A percentile compares a stretch with the other conserved stretches of the same genome.
phyloP scores from a whole-genome alignment of 37 sponge, comb jelly and placozoan genomes.

The Crambe crambe region DNA sequence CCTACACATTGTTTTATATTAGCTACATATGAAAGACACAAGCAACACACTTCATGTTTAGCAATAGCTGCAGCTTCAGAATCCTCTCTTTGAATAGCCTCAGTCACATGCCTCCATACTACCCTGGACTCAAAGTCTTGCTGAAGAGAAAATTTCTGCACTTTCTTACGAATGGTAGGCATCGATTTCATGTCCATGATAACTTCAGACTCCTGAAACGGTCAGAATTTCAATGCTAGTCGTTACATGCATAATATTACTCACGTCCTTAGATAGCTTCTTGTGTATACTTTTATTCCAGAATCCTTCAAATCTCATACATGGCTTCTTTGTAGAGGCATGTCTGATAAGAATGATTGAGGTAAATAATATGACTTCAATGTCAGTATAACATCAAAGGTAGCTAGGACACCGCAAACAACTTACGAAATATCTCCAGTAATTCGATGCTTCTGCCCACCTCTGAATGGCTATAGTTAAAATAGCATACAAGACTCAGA shows the following conservation, averaged over 20 bases:
- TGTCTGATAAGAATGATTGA: no score
- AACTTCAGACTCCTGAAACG: not conserved
- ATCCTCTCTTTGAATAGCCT: not conserved
- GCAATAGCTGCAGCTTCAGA: not conserved
- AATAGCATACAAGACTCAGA: no score
- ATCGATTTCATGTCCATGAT: not conserved
- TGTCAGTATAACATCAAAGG: no score
- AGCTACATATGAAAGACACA: not conserved
- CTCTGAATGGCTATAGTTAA: constrained; percentile 8
- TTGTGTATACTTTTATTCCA: not conserved
- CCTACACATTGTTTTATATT: not conserved
- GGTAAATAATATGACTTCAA: no score
- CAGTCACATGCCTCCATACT: constrained; percentile 10
- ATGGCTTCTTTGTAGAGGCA: not conserved
- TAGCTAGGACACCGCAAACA: not conserved
- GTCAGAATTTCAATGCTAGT: not conserved
- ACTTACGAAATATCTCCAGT: not conserved
- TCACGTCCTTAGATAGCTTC: not conserved
- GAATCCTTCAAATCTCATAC: not conserved
- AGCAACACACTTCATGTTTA: constrained; percentile 3
- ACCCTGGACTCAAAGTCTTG: not conserved
- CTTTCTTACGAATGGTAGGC: constrained; percentile 7
- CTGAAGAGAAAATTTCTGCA: not conserved
- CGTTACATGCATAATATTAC: not conserved
- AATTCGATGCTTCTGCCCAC: not conserved